Evolutionary conservation across 1,140 invertebrate species (phyloP).

Genomic region (Drosophila pruinosa): DNA sequence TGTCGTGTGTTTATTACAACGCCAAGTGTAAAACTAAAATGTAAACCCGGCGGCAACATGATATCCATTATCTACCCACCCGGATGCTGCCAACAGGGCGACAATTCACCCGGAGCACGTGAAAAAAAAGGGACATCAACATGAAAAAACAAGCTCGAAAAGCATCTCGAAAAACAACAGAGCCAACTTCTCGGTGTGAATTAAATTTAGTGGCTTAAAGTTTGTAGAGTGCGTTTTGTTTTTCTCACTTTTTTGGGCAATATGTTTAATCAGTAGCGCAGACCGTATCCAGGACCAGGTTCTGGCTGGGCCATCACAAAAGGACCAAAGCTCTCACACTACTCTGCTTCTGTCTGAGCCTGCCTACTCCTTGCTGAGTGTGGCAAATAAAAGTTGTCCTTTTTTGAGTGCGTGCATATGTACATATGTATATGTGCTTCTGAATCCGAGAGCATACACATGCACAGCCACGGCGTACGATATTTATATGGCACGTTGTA

Average conservation of each 20-base stretch:
- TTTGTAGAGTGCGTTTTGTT: conserved; percentile 13
- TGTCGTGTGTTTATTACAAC: conserved; percentile 73
- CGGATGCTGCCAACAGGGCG: conserved; percentile 7
- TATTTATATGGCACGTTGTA: conserved; percentile 51
- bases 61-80: conserved; percentile 66
- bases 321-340: background rate
- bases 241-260: conserved; percentile 33
- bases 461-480: conserved; percentile 19
- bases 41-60: conserved; percentile 67
- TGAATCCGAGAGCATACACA: conserved; percentile 21
- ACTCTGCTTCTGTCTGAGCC: background rate
- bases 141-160: background rate
- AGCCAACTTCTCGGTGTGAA: conserved; percentile 41
- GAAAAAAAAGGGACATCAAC: conserved; percentile 11
- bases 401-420: conserved; percentile 21
- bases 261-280: conserved; percentile 78
- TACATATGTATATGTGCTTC: background rate
- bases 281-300: conserved; percentile 22
- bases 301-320: background rate
- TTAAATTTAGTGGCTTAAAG: conserved; percentile 72
- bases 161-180: background rate
- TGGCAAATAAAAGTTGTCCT: conserved; percentile 59
- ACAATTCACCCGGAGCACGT: conserved; percentile 30
- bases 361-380: background rate
- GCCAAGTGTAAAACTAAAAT: conserved; percentile 76